These are phyloP conservation scores for Crenichthys baileyi DNA, from an alignment of 2,797 vertebrate genomes.

Conservation along the genomic window DNA sequence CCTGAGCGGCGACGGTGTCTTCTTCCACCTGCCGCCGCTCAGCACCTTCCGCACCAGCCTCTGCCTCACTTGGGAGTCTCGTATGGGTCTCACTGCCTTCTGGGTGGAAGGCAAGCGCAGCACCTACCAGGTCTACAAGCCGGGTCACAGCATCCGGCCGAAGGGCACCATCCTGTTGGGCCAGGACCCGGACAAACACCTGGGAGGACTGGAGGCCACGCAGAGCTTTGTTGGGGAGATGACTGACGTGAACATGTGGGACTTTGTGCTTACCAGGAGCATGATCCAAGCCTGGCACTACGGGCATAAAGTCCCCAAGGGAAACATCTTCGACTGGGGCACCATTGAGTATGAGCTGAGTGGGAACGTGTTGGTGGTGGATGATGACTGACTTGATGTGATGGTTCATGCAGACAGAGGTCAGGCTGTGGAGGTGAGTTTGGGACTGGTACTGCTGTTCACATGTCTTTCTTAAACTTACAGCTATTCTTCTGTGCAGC, in stretches of 20 bases:
- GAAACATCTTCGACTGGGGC: constrained; percentile 79
- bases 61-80: constrained; percentile 84
- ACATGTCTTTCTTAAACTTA: constrained; percentile 25
- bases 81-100: constrained; percentile 70
- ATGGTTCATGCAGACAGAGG: not conserved
- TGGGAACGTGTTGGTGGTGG: constrained; percentile 79
- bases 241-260: constrained; percentile 82
- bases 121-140: constrained; percentile 80
- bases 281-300: constrained; percentile 72
- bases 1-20: constrained; percentile 78
- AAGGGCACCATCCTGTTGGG: constrained; percentile 76
- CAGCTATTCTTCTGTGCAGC: not conserved
- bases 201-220: constrained; percentile 69
- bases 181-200: constrained; percentile 81
- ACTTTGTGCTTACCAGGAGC: constrained; percentile 64
- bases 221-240: constrained; percentile 83
- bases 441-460: constrained; percentile 33
- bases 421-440: constrained; percentile 19
- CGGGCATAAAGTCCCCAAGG: constrained; percentile 26
- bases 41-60: constrained; percentile 81
- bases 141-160: constrained; percentile 69
- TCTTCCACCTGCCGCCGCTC: constrained; percentile 77
- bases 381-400: constrained; percentile 77
- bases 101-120: constrained; percentile 79
- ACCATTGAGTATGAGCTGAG: constrained; percentile 67